Base-by-base conservation (phyloP, 2,888 invertebrate species). In the Cantharis rustica region DNA sequence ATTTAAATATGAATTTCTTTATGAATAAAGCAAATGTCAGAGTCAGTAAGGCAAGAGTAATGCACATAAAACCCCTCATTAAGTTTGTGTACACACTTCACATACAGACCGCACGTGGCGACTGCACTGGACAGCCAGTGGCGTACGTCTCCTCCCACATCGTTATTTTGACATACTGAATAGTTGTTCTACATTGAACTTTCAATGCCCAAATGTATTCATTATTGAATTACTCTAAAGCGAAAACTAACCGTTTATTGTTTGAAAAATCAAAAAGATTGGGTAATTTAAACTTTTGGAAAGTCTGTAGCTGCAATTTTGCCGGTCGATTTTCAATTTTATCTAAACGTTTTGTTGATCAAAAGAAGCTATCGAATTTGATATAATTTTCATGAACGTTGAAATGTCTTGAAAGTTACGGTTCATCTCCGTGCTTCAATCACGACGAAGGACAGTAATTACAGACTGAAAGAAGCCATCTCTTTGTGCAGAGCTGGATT, bases 61-160 rank as follows among this genome's bases (percentile, higher is more conserved):
- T 86, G 86, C 86, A 86, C 86, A 88, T 88, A 86, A 88, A 88
- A 88, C 86, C 88, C 87, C 87, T 88, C 87, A 88, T 88, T 88
- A 88, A 87, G 84, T 84, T 84, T 82, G 83, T 84, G 84, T 86
- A 85, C 85, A 86, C 83, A 86, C 85, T 87, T 88, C 88, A 87
- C 82, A 83, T 83, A 83, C 87, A 88, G 87, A 86, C 85, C 83
- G 84, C 83, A 81, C 83, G 83, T 82, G 84, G 81, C 84, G 80
- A 77, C 84, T 85, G 85, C 82, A 83, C 79, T 79, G 83, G 86
- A 85, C 86, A 86, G 84, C 84, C 84, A 82, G 83, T 83, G 82
- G 82, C 83, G 84, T 82, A 64, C 73, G 79, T 66, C 79, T 80
- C 83, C 84, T 79, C 84, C 84, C 83, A 80, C 79, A 78, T 81